phyloP scores from a whole-genome alignment of 2,888 invertebrate species.

The Lithophane socia region DNA sequence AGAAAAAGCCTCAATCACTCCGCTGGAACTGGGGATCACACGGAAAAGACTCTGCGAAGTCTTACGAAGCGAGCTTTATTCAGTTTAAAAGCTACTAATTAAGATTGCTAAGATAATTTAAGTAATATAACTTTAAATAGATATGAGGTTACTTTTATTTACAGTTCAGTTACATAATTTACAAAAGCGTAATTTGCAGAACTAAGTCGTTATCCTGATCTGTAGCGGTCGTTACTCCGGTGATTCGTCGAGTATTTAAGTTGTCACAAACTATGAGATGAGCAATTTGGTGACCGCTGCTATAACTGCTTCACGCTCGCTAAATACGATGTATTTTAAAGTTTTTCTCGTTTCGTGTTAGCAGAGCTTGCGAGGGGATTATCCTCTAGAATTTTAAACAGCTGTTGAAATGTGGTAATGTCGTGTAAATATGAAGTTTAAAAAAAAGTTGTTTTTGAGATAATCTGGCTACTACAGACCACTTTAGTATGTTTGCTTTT shows the following conservation, averaged over 20 bases:
- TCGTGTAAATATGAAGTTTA: not conserved
- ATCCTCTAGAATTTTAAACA: constrained; percentile 4
- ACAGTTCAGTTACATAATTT: not conserved
- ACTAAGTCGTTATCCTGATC: constrained; percentile 1
- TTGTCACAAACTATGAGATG: constrained; percentile 40
- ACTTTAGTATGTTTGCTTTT: not conserved
- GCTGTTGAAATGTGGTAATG: not conserved
- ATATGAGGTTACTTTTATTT: not conserved
- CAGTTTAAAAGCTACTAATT: constrained; percentile 4
- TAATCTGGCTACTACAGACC: not conserved
- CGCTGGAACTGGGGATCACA: constrained; percentile 38
- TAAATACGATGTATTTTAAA: constrained; percentile 20
- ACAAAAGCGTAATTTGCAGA: not conserved
- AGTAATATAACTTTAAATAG: not conserved
- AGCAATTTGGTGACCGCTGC: constrained; percentile 36
- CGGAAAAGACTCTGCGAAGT: constrained; percentile 4
- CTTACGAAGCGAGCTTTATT: constrained; percentile 10
- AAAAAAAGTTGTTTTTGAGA: not conserved
- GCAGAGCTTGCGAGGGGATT: constrained; percentile 17
- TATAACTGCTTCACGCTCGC: constrained; percentile 18
- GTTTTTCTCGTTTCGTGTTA: constrained; percentile 19
- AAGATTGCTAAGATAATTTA: constrained; percentile 2
- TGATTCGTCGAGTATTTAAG: constrained; percentile 25
- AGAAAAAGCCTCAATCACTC: constrained; percentile 35
- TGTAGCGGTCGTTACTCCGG: not conserved